Base-by-base conservation (phyloP, 2,797 vertebrate species). In the Acanthurus leucopareius region DNA sequence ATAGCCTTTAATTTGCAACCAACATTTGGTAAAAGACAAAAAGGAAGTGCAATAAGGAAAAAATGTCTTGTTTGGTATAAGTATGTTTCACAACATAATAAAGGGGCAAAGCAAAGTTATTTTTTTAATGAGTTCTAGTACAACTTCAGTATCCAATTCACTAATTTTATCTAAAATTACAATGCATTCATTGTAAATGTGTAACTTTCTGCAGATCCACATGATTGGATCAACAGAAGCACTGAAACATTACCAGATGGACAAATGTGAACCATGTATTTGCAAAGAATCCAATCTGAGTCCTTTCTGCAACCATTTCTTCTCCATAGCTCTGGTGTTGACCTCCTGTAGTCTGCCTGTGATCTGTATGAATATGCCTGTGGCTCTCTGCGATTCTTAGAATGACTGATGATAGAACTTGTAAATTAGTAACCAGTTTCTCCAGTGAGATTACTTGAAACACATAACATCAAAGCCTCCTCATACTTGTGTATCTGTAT, bases 401-500 rank as follows among this genome's bases (percentile, higher is more conserved):
- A 44, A 68, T 75, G 61, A 67, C 11, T 20, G 22, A 68, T 77
- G 20, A 47, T 38, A 3, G 5, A 15, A 52, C 44, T 11, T 72
- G 56, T 69, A 25, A 73, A 81, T 81, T 8, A 76, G 53, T 84
- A 73, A 73, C 80, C 28, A 3, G 2, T 7, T 44, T 69, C 35
- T 61, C 47, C 48, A 45, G 25, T 20, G 49, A 60, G 53, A 63
- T 47, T 7, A 38, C 45, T 59, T 59, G 4, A 62, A 69, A 68
- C 32, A 40, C 2, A 20, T 2, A 66, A 63, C 62, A 63, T 65
- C 60, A 86, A 63, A 68, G 61, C 44, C 0, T 49, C 20, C 44
- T 48, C 10, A 42, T 42, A 10, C 7, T 7, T 64, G 44, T 32
- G 17, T 52, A 45, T 48, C 20, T 52, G 13, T 16, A 15, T 59